Base-by-base conservation (phyloP, 2,888 invertebrate genomes). In the Macrosiphum euphorbiae region DNA sequence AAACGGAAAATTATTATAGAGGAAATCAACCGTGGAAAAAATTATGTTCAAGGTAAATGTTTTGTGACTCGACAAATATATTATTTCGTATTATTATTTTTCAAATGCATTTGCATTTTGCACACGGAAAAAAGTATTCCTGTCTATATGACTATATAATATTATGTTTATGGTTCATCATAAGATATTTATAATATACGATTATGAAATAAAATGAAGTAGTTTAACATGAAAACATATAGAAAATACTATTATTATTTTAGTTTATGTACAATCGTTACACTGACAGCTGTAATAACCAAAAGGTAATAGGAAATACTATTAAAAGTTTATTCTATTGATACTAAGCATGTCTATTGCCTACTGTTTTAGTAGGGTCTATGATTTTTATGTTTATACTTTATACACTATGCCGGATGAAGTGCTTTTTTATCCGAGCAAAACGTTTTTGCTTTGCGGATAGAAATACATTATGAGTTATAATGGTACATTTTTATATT, bases 1-100 rank as follows among this genome's bases (percentile, higher is more conserved):
- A 88, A 92, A 88, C 78, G 92, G 67, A 88, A 88, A 55, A 88
- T 88, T 88, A 92, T 67, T 7, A 24, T 7, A 58, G 78, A 92
- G 20, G 88, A 50, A 67, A 88, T 92, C 67, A 28, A 88, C 92
- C 92, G 44, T 44, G 55, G 28, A 52, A 20, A 55, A 88, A 88
- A 88, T 88, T 7, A 58, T 41, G 47, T 67, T 78, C 67, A 78
- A 67, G 90, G 90, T 35, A 90, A 90, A n/a, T 44, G 28, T 44
- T 58, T 89, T 89, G 28, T 89, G 47, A 86, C 47, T 89, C 61
- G 16, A 13, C 58, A 35, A 3, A 28, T 44, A 88, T 52, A 58
- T 28, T 88, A 50, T 35, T 44, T 87, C 8, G 35, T 88, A 35
- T 8, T 35, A 52, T 88, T 58, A 58, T 58, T 58, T 78, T 78